Evolutionary conservation across 1,140 invertebrate genomes (phyloP), one percentile per base, ranked within the genome.

Genomic region (Panulirus ornatus): DNA sequence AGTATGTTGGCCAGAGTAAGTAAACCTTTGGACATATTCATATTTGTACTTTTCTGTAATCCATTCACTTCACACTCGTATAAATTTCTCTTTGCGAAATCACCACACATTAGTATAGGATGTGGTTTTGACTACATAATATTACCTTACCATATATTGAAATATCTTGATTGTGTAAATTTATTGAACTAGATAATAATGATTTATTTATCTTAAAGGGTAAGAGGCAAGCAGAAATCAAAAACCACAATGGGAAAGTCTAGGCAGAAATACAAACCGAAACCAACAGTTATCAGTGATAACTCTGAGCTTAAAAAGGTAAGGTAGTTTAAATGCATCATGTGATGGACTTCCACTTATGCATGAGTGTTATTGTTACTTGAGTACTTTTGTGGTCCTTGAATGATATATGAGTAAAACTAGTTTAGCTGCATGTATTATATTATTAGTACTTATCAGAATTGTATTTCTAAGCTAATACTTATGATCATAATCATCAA

Each of bases 271-370:
- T 89, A 89, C 38, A 89, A 75, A 34, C 5, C 63, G 1, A 73
- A 42, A 19, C 79, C 79, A 30, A 63, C 51, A 16, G 70, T 84
- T 42, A 70, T 89, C 19, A 76, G 79, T 11, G 88, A 89, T 75
- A 51, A 89, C 0, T 54, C 79, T 22, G 81, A 89, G n/a, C 40
- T 63, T 8, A 89, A 76, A 36, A 89, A 75, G 79, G 88, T 89
- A 75, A 88, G 58, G 30, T 14, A 36, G 2, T 9, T 19, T 22
- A 38, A 11, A 5, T 40, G 9, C 6, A 19, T 22, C n/a, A 2
- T 66, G n/a, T 22, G 16, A 0, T 8, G 3, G 16, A 19, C 19
- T 19, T 6, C 14, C 66, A 42, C 38, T 34, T 40, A 38, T 0
- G 14, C 27, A 14, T 30, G 44, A 36, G 34, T 70, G 6, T 19